Evolutionary conservation across 1,140 invertebrate genomes (phyloP).

Genomic region (Riptortus pedestris): DNA sequence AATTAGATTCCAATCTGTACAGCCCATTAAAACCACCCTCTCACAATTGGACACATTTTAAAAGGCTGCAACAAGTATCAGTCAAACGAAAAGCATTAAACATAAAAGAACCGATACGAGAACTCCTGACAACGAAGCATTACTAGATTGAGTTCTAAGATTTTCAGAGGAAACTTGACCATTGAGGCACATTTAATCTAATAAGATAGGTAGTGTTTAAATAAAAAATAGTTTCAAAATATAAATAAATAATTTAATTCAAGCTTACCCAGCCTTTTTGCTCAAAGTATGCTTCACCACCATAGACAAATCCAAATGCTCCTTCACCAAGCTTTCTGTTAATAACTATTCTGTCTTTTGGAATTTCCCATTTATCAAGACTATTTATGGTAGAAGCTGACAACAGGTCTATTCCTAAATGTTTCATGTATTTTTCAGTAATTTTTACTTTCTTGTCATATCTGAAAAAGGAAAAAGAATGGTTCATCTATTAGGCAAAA

Average conservation of each 20-base stretch:
- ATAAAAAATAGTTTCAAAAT: not conserved
- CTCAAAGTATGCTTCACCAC: slow-evolving; percentile 64
- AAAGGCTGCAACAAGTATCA: no score
- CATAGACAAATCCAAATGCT: slow-evolving; percentile 81
- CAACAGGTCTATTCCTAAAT: slow-evolving; percentile 55
- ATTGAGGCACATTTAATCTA: no score
- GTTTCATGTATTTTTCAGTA: slow-evolving; percentile 61
- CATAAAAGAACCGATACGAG: no score
- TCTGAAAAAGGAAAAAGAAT: slow-evolving; percentile 35
- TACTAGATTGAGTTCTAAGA: no score
- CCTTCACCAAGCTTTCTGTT: slow-evolving; percentile 79
- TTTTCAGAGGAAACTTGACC: no score
- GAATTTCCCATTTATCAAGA: slow-evolving; percentile 79
- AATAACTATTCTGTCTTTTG: slow-evolving; percentile 73
- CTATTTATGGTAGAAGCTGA: slow-evolving; percentile 37
- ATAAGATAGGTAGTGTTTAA: no score
- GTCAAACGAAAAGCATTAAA: no score
- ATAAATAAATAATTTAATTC: not conserved
- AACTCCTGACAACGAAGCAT: no score
- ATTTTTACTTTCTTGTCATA: slow-evolving; percentile 58
- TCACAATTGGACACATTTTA: no score
- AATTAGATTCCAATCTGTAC: no score
- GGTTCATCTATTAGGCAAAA: not conserved
- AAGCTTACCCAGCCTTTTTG: slow-evolving; percentile 53
- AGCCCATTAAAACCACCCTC: no score